Evolutionary conservation across 1,140 invertebrate species (phyloP).

Genomic region (Lasaia peninsularis): DNA sequence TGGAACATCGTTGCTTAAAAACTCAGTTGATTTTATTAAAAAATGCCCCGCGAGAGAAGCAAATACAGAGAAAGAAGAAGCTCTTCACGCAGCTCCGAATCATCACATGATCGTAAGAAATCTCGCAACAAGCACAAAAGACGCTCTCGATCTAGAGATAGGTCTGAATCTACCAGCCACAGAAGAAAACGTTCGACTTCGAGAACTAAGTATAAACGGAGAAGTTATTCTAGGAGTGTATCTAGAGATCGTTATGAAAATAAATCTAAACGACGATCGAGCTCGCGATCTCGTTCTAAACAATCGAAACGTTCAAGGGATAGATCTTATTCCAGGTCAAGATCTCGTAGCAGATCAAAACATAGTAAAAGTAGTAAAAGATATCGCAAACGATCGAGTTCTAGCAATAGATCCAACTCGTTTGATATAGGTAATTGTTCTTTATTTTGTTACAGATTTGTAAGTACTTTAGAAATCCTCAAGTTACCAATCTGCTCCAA

Average conservation of each 20-base stretch:
- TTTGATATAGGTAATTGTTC: conserved; percentile 55
- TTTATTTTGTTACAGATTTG: too few species aligned
- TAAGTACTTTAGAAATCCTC: background rate
- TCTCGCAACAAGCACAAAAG: conserved; percentile 60
- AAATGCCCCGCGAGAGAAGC: conserved; percentile 62
- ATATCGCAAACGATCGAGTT: conserved; percentile 44
- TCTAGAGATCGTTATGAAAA: conserved; percentile 60
- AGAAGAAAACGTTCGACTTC: conserved; percentile 53
- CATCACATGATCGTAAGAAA: conserved; percentile 62
- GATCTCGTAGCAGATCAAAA: conserved; percentile 48
- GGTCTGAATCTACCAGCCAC: conserved; percentile 50
- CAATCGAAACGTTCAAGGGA: conserved; percentile 45
- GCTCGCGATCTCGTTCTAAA: conserved; percentile 47
- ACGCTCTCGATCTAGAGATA: conserved; percentile 53
- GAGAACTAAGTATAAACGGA: conserved; percentile 41
- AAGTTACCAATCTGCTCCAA: too few species aligned
- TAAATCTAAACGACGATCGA: conserved; percentile 45
- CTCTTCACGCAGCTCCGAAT: conserved; percentile 58
- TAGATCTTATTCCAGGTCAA: conserved; percentile 48
- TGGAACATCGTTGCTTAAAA: too few species aligned
- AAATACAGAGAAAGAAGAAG: conserved; percentile 58
- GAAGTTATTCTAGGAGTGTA: conserved; percentile 59
- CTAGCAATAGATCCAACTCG: conserved; percentile 54
- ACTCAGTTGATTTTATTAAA: too few species aligned
- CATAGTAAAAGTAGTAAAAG: conserved; percentile 43